Conservation (phyloP, 2,888 invertebrate species). For the Cistogaster globosa region DNA sequence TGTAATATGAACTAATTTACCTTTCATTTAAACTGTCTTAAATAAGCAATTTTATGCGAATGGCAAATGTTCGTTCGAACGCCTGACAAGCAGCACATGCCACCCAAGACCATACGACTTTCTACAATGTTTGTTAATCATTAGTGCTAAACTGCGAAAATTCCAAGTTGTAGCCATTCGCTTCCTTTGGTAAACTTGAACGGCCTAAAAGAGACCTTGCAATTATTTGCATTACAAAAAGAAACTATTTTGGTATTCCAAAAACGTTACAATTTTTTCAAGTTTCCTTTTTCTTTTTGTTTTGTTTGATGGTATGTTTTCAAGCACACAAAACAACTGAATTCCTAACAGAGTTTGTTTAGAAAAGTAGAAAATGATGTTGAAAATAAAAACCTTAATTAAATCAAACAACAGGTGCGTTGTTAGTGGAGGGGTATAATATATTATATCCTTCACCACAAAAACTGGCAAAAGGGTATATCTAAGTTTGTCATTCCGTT, state of each 20-base stretch:
- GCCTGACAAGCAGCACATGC: background rate
- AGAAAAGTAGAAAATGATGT: background rate
- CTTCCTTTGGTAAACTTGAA: conserved; percentile 32
- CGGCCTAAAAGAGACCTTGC: conserved; percentile 35
- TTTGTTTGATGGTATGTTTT: background rate
- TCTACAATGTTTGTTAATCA: conserved; percentile 29
- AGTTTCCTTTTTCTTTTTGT: background rate
- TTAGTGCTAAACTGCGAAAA: background rate
- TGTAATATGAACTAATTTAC: conserved; percentile 35
- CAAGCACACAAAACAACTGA: background rate
- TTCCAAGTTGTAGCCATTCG: background rate
- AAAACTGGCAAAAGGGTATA: too few species aligned
- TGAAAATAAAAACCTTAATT: conserved; percentile 14
- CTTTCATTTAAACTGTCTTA: conserved; percentile 20
- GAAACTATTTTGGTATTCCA: conserved; percentile 40
- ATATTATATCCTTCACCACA: too few species aligned
- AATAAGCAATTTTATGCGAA: conserved; percentile 8
- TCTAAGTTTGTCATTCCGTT: too few species aligned
- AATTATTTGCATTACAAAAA: conserved; percentile 42
- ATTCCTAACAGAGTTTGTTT: background rate
- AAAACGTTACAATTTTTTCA: conserved; percentile 32
- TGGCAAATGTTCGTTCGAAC: conserved; percentile 16
- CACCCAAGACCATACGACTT: conserved; percentile 31
- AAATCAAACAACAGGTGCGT: conserved; percentile 3
- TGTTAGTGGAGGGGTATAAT: background rate